Evolutionary conservation across 2,888 invertebrate species (phyloP).

Genomic region (Andrena haemorrhoa): DNA sequence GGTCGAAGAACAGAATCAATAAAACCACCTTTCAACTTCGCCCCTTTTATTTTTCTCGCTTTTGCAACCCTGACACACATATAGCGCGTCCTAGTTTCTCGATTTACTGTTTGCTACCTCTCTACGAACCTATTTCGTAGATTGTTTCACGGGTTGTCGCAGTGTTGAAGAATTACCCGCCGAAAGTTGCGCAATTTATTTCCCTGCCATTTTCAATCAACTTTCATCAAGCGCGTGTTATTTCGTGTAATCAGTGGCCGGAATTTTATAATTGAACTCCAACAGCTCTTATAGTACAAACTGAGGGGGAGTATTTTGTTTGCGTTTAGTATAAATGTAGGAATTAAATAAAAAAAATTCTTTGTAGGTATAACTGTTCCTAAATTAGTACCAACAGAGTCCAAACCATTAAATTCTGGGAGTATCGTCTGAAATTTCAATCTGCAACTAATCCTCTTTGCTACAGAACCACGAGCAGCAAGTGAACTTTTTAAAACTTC

Average conservation of each 20-base stretch:
- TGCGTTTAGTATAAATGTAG: no score
- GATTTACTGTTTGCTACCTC: background rate
- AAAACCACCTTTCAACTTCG: conserved; percentile 3
- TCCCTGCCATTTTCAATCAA: background rate
- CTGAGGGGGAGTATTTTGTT: no score
- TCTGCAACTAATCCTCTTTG: conserved; percentile 9
- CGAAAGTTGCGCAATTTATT: background rate
- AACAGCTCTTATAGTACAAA: no score
- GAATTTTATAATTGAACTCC: no score
- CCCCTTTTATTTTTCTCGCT: conserved; percentile 18
- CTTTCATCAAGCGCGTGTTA: no score
- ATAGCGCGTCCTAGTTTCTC: conserved; percentile 23
- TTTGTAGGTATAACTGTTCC: no score
- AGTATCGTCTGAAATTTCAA: no score
- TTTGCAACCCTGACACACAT: conserved; percentile 26
- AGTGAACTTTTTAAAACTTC: conserved; percentile 27
- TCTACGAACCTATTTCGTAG: background rate
- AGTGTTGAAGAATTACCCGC: background rate
- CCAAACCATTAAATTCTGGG: no score
- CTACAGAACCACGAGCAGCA: background rate
- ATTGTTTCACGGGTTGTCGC: background rate
- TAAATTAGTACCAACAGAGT: no score
- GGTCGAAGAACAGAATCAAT: conserved; percentile 36
- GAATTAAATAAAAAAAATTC: no score
- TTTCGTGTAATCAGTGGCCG: background rate